Evolutionary conservation across 2,888 invertebrate species (phyloP), one percentile per base, ranked within the genome.

Genomic region (Gastrophysa polygoni): DNA sequence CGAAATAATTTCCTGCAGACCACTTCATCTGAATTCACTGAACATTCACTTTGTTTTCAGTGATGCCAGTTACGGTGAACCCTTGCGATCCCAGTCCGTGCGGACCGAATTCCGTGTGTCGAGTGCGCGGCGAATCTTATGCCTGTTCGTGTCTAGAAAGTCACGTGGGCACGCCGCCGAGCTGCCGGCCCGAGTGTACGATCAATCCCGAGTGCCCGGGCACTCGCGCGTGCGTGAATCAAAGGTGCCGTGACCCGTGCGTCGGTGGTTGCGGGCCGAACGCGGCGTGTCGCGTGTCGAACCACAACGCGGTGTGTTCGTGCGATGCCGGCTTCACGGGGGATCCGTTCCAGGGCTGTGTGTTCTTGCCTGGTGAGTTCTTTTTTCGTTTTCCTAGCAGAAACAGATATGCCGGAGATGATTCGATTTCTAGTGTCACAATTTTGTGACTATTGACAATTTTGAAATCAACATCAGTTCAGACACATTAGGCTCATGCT

Each of bases 291-390:
- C 83, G 81, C 66, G 88, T 90, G 38, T 85, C 89, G 51, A 89
- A 90, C 78, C 92, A 92, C 76, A 84, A 88, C 71, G 90, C 92
- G 8, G 85, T 89, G 71, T 92, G 92, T 79, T 85, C 85, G 61
- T 92, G 92, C 76, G 84, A 87, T 67, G 83, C 84, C 46, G 89
- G 88, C 61, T 88, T 86, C 73, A 89, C 89, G 58, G 93, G 93
- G 68, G 92, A 93, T 85, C 92, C 93, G 50, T 91, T 92, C 82
- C 86, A 87, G 17, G 85, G 87, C 72, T 90, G 90, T 73, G 83
- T 86, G 71, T 81, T 82, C 10, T 76, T 83, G 70, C 86, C 86
- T 80, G 85, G 89, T 88, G 83, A 83, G 73, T 73, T 66, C 66
- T 49, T 55, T 55, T 38, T 43, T n/a, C 10, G 14, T 18, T 57